A percentile compares a stretch with the other conserved stretches of the same genome.
phyloP scores from a whole-genome alignment of 2,888 invertebrate species.

The Megaustenia siamemsis region DNA sequence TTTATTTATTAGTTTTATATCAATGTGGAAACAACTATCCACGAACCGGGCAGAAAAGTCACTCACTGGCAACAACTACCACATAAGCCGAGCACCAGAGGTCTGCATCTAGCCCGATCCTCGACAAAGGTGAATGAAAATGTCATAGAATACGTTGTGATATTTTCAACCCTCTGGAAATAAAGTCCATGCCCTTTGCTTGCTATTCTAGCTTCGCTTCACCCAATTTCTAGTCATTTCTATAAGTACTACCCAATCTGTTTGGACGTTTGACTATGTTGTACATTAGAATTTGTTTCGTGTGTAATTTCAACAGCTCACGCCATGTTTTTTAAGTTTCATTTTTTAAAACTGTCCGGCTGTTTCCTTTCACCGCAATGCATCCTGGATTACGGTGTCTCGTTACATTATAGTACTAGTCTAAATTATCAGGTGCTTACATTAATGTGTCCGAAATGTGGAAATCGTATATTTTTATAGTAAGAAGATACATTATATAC shows the following conservation, averaged over 20 bases:
- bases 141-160: conserved; percentile 62
- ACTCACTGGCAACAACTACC: conserved; percentile 20
- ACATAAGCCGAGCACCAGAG: conserved; percentile 23
- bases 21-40: no score
- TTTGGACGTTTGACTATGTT: conserved; percentile 16
- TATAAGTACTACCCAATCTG: conserved; percentile 42
- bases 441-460: no score
- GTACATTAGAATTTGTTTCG: not conserved
- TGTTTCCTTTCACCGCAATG: no score
- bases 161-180: conserved; percentile 58
- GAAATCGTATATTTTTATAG: no score
- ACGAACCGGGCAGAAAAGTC: no score
- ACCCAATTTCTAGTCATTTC: conserved; percentile 47
- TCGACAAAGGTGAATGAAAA: conserved; percentile 63
- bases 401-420: not conserved
- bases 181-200: conserved; percentile 45
- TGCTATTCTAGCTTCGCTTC: conserved; percentile 34
- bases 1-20: no score
- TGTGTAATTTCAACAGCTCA: not conserved
- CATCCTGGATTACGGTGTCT: not conserved
- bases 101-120: conserved; percentile 53
- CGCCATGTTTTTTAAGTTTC: not conserved
- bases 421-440: no score
- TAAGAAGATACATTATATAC: no score
- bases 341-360: not conserved